These are phyloP conservation scores for Xanthia togata DNA, from an alignment of 2,888 invertebrate species.

Conservation along the genomic window DNA sequence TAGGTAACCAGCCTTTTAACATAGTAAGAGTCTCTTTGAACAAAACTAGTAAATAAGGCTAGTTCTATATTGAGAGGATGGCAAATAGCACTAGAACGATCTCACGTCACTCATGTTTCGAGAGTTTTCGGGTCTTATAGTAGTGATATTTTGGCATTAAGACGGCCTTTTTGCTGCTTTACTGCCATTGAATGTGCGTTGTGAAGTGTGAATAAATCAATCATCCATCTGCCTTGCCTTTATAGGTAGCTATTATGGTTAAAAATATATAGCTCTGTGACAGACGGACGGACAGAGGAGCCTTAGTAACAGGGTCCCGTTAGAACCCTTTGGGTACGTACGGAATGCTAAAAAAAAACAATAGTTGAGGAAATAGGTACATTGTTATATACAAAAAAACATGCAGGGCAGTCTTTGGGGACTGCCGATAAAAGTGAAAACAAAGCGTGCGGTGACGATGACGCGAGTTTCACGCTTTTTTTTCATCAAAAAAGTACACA, in stretches of 20 bases:
- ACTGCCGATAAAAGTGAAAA: no score
- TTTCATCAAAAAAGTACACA: no score
- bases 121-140: constrained; percentile 1
- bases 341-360: background rate
- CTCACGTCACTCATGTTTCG: background rate
- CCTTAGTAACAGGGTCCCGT: background rate
- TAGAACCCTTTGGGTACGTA: background rate
- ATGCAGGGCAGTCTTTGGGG: no score
- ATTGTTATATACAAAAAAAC: background rate
- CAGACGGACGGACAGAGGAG: background rate
- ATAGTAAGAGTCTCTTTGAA: background rate
- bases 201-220: background rate
- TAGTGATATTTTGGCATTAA: background rate
- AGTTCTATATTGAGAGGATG: constrained; percentile 5
- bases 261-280: background rate
- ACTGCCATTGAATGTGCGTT: background rate
- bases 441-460: no score
- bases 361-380: background rate
- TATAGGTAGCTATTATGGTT: no score
- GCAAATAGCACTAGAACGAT: constrained; percentile 14
- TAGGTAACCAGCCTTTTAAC: background rate
- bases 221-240: background rate
- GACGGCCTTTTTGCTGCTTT: background rate
- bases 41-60: background rate
- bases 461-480: no score